Base-by-base conservation (phyloP, 2,888 invertebrate genomes). In the Dicyrtoma fusca region DNA sequence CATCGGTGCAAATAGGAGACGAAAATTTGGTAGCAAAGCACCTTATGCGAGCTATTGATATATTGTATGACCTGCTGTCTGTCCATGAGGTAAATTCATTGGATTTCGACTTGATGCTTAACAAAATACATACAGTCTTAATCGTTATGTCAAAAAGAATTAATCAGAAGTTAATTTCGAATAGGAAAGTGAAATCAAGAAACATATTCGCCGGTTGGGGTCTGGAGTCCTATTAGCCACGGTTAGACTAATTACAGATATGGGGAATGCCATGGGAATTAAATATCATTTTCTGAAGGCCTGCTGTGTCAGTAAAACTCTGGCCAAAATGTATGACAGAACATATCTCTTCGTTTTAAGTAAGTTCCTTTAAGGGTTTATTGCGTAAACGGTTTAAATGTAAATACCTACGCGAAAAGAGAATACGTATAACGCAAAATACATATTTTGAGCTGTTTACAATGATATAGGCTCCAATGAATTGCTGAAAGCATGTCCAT, bases 11-110 rank as follows among this genome's bases (percentile, higher is more conserved):
- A 26, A 47, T 70, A 14, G 45, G 19, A 10, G 51, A 70, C 14
- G 69, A 70, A 45, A 19, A n/a, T 47, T 19, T 45, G 13, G 62
- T 70, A 25, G 62, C 62, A 10, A 45, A 6, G 10, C 61, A 70
- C 26, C 26, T 70, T 14, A 23, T 51, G 1, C 61, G 49, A 21
- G 42, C 62, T 19, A 53, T 70, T 34, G 69, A 70, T 17, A 19
- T 49, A 13, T n/a, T 70, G 26, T 62, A 62, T 21, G 62, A 70
- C 11, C 11, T 70, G 26, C 45, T 47, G 23, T 19, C 64, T n/a
- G 19, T 4, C 3, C 11, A 49, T 17, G 19, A 49, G 49, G 19
- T 49, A 14, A 49, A 49, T 49, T n/a, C n/a, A n/a, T n/a, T n/a
- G n/a, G n/a, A n/a, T n/a, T n/a, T n/a, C n/a, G n/a, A n/a, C n/a